phyloP scores from a whole-genome alignment of 2,113 vertebrate species.

The Ciconia stormi region DNA sequence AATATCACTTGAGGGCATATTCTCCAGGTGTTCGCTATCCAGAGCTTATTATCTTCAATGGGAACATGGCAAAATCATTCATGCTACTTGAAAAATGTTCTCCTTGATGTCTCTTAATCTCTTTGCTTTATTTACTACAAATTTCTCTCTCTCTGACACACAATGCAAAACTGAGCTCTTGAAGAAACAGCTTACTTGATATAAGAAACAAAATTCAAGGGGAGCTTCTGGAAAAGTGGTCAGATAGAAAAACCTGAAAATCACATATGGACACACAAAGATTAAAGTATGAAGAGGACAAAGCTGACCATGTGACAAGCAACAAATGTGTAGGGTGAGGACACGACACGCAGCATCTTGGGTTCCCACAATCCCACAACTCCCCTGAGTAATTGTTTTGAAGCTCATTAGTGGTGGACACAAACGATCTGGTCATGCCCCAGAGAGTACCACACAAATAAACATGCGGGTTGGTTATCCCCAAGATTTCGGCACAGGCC shows the following conservation, averaged over 20 bases:
- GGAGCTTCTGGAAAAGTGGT: neutral
- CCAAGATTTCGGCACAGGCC: neutral
- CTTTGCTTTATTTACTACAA: neutral
- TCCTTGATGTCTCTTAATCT: neutral
- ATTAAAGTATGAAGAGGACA: neutral
- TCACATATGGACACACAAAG: neutral
- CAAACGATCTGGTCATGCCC: accelerated
- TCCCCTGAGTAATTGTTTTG: neutral
- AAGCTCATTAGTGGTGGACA: neutral
- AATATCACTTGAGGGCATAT: neutral
- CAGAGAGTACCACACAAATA: neutral
- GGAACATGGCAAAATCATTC: neutral
- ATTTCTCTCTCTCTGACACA: neutral
- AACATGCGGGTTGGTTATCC: accelerated
- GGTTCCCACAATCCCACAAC: neutral
- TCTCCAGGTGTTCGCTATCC: neutral
- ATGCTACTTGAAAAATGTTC: neutral
- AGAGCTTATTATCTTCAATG: neutral
- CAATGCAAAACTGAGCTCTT: neutral
- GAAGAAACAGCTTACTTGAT: neutral
- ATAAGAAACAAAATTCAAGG: neutral
- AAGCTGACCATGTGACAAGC: neutral
- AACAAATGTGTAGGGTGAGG: neutral
- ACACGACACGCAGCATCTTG: neutral
- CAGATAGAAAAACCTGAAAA: neutral